Conservation (phyloP, 2,113 vertebrate genomes). For the Neopipo cinnamomea region DNA sequence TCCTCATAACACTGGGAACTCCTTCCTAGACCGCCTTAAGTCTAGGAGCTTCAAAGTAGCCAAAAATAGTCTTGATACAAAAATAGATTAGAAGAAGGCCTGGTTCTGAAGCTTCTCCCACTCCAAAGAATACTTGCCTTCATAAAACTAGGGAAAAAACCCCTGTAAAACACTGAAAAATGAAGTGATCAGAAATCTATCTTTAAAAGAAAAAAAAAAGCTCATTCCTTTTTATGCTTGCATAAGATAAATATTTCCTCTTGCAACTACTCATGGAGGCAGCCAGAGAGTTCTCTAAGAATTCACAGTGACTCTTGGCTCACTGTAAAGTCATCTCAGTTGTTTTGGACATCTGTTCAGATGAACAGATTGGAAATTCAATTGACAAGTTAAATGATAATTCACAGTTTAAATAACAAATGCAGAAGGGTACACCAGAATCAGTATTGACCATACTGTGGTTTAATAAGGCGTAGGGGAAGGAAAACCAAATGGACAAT, state of each 20-base stretch:
- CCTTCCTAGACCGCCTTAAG: background rate
- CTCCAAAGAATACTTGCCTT: background rate
- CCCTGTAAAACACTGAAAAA: background rate
- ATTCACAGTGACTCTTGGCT: conserved; percentile 3
- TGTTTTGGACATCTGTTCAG: background rate
- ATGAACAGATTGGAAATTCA: background rate
- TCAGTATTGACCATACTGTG: background rate
- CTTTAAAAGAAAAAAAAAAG: background rate
- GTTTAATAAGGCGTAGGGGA: background rate
- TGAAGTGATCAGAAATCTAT: background rate
- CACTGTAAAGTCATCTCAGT: background rate
- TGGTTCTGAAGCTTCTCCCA: background rate
- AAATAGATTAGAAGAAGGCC: background rate
- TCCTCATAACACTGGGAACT: background rate
- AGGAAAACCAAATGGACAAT: background rate
- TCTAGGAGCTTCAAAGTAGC: background rate
- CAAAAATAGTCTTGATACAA: background rate
- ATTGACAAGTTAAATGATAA: background rate
- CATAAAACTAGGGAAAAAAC: background rate
- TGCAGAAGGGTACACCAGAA: background rate
- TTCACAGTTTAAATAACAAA: background rate
- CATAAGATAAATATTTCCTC: background rate
- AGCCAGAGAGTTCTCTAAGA: background rate
- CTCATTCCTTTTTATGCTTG: background rate
- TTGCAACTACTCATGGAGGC: background rate